Evolutionary conservation across 2,797 vertebrate species (phyloP).

Genomic region (Platalea minor): DNA sequence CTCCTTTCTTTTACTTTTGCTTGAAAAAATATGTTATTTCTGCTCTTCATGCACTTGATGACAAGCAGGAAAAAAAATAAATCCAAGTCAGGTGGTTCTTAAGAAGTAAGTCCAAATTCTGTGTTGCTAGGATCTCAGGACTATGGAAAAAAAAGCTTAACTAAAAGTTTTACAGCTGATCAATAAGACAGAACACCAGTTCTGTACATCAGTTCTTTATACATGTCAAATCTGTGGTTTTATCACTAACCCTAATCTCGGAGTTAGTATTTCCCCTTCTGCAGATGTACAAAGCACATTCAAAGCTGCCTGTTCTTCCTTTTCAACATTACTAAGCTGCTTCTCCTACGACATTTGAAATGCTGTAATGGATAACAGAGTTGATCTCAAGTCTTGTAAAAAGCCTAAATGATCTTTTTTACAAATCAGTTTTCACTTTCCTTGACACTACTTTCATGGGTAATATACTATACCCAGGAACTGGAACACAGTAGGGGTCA

Average conservation of each 20-base stretch:
- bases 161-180: neutral
- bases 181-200: neutral
- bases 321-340: neutral
- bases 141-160: neutral
- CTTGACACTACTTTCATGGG: neutral
- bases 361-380: neutral
- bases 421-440: neutral
- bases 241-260: neutral
- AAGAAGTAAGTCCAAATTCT: neutral
- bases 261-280: neutral
- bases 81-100: neutral
- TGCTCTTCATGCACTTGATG: neutral
- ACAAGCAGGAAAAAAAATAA: neutral
- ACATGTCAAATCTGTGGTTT: neutral
- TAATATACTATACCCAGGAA: neutral
- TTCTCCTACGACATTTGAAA: neutral
- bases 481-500: neutral
- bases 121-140: neutral
- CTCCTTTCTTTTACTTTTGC: neutral
- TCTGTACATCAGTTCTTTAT: neutral
- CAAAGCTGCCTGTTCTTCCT: neutral
- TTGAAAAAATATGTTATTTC: neutral
- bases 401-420: neutral
- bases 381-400: neutral
- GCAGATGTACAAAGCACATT: neutral